A percentile compares a stretch with the other conserved stretches of the same genome.
Evolutionary conservation across 2,797 vertebrate genomes (phyloP).

Genomic region (Thalassophryne amazonica): DNA sequence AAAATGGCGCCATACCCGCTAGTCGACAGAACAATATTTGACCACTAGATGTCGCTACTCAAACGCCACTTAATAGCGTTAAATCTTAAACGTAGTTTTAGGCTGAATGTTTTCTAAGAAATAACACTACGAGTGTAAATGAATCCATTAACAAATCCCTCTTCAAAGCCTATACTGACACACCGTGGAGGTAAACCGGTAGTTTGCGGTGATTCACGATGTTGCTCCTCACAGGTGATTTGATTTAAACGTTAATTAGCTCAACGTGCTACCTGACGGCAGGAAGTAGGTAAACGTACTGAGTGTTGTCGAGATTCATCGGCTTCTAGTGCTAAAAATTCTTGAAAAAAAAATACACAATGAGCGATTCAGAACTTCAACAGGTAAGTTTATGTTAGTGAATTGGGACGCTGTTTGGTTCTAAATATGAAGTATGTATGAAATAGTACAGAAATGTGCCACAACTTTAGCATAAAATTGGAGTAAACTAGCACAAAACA

Average conservation of each 20-base stretch:
- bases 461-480: too few species aligned
- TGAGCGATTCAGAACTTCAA: conserved; percentile 52
- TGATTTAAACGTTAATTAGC: conserved; percentile 54
- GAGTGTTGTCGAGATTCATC: conserved; percentile 6
- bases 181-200: not conserved
- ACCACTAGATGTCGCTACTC: conserved; percentile 28
- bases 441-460: too few species aligned
- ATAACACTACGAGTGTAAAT: rapidly evolving
- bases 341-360: conserved; percentile 13
- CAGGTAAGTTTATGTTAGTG: conserved; percentile 44
- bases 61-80: too few species aligned
- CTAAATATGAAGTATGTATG: too few species aligned
- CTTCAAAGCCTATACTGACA: not conserved
- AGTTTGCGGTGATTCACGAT: too few species aligned
- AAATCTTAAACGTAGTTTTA: too few species aligned
- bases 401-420: too few species aligned
- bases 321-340: not conserved
- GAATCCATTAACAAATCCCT: not conserved
- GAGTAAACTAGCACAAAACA: too few species aligned
- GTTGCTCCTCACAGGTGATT: conserved; percentile 43
- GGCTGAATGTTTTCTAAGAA: too few species aligned
- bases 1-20: too few species aligned
- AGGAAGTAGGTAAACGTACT: conserved; percentile 11
- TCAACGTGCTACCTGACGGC: not conserved
- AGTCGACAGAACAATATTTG: not conserved